Base-by-base conservation (phyloP, 2,888 invertebrate genomes). In the Myopa testacea region DNA sequence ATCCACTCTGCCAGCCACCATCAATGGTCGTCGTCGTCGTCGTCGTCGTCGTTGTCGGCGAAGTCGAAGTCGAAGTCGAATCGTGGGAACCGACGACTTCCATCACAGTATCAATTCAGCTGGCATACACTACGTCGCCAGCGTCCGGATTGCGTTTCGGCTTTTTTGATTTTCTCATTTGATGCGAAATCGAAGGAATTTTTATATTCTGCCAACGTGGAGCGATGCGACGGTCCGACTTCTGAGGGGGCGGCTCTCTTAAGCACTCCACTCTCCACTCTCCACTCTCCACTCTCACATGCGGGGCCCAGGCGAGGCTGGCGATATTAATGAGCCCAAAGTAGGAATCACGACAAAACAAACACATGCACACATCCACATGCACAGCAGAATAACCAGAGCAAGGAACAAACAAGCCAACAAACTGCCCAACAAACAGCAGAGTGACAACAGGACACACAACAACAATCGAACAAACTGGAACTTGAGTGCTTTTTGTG, bases 61-160 rank as follows among this genome's bases (percentile, higher is more conserved):
- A n/a, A n/a, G n/a, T n/a, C n/a, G n/a, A n/a, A n/a, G n/a, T n/a
- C 45, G 40, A 65, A 19, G 45, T 14, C 45, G 67, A 67, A 79
- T 78, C 81, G 81, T 81, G 81, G 81, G 81, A 81, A 81, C 78
- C 74, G 12, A 60, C 45, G 70, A 72, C 78, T 77, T 71, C 71
- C 73, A 75, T 78, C 77, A 78, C 73, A 71, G 76, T 80, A 78
- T 80, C 78, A 78, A 74, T 78, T 65, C 16, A 37, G 37, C 65
- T 4, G 8, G 26, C 26, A 34, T 12, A 3, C 79, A 75, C 75
- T 70, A 26, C 77, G 68, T 71, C 67, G 60, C 65, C 58, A 65
- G 45, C 73, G 76, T 68, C 76, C 65, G 79, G 73, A 75, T 77
- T 79, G 76, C 77, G 73, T 75, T 77, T 77, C 77, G 80, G 78